A percentile compares a stretch with the other conserved stretches of the same genome.
Conservation (phyloP, 2,888 invertebrate genomes). For the Morinoia aosen region DNA sequence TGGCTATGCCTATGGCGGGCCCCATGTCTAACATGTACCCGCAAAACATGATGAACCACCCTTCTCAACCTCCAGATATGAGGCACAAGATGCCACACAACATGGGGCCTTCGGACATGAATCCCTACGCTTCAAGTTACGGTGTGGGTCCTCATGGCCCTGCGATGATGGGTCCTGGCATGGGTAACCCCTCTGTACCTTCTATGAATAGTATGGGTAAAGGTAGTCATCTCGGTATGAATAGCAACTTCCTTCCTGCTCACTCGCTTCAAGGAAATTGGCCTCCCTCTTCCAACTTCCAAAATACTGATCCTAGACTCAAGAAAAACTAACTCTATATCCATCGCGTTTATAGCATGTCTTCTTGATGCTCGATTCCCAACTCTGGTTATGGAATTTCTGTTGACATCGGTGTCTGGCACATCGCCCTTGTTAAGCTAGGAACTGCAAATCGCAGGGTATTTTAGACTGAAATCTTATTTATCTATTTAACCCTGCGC, state of each 20-base stretch:
- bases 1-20: not conserved
- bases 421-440: not conserved
- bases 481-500: not conserved
- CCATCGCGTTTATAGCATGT: not conserved
- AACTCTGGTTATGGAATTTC: not conserved
- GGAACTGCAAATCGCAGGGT: not conserved
- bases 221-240: not conserved
- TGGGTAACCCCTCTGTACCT: not conserved
- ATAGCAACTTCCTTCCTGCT: not conserved
- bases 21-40: not conserved
- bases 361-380: not conserved
- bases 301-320: conserved; percentile 16
- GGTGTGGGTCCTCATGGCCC: not conserved
- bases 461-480: not conserved
- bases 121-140: conserved; percentile 3
- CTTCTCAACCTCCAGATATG: not conserved
- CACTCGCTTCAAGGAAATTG: not conserved
- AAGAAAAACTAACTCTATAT: not conserved
- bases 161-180: not conserved
- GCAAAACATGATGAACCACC: not conserved
- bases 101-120: not conserved
- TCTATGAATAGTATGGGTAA: not conserved
- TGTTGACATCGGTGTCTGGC: not conserved
- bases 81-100: not conserved
- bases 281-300: not conserved